A percentile compares a stretch with the other conserved stretches of the same genome.
phyloP scores from a whole-genome alignment of 2,113 vertebrate species.

The Cichladusa arquata region DNA sequence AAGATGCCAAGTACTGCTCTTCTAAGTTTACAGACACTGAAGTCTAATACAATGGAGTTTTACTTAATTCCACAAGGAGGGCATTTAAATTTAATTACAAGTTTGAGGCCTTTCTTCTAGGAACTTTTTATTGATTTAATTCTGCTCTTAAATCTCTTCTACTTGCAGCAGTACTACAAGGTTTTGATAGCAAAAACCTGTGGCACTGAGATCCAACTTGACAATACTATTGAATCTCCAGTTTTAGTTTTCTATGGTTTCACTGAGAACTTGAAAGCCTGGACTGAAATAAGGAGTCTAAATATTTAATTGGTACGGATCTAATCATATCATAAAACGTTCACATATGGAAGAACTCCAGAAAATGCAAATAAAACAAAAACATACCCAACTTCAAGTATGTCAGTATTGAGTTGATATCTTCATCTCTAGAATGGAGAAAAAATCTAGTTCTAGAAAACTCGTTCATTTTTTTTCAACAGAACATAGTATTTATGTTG shows the following conservation, averaged over 20 bases:
- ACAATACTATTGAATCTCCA: neutral
- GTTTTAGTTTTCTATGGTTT: neutral
- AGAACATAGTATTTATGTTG: neutral
- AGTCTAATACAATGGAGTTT: neutral
- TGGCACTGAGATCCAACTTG: neutral
- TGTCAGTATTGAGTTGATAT: slow-evolving; percentile 71
- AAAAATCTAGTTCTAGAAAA: neutral
- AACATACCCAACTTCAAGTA: slow-evolving; percentile 83
- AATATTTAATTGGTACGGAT: neutral
- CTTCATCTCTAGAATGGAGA: slow-evolving; percentile 64
- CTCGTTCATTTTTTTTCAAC: neutral
- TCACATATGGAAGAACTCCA: neutral
- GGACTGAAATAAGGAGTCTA: neutral
- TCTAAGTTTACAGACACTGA: neutral
- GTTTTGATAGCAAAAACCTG: neutral
- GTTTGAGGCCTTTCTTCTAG: neutral
- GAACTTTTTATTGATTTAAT: neutral
- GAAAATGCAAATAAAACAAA: slow-evolving; percentile 1
- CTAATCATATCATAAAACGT: neutral
- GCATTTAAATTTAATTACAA: neutral
- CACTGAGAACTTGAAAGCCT: neutral
- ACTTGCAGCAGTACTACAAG: neutral
- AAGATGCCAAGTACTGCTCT: neutral
- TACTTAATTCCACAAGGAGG: neutral
- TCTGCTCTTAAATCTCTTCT: neutral